Conservation (phyloP, 2,888 invertebrate species). For the Nomada lathburiana region DNA sequence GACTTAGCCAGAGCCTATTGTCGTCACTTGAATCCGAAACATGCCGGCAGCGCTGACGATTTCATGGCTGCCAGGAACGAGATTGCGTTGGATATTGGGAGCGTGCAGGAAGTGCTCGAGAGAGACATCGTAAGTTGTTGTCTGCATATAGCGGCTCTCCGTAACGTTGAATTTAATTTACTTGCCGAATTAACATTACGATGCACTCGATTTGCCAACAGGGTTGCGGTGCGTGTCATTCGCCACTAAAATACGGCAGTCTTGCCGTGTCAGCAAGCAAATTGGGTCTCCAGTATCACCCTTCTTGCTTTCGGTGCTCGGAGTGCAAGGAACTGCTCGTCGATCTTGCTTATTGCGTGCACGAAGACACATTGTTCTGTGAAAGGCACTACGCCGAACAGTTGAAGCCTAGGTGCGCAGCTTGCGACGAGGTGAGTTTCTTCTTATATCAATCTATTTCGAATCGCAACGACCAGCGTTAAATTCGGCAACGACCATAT, state of each 20-base stretch:
- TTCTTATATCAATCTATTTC: neutral
- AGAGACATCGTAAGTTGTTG: conserved; percentile 75
- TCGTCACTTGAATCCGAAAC: conserved; percentile 92
- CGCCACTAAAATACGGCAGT: conserved; percentile 91
- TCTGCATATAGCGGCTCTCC: no score
- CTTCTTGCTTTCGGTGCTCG: conserved; percentile 95
- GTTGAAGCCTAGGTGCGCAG: conserved; percentile 97
- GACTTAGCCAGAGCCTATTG: conserved; percentile 96
- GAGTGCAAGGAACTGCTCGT: conserved; percentile 96
- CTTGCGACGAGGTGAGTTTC: conserved; percentile 97
- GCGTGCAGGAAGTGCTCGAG: conserved; percentile 81
- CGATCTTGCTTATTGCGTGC: conserved; percentile 97
- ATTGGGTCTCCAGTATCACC: conserved; percentile 94
- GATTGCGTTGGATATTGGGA: conserved; percentile 97
- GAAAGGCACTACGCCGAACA: conserved; percentile 98
- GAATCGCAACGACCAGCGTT: neutral
- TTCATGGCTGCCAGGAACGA: conserved; percentile 97
- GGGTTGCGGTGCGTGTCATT: conserved; percentile 94
- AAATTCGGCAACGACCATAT: no score
- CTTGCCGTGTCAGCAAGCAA: conserved; percentile 94
- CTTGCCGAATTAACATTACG: neutral
- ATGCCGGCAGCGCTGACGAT: conserved; percentile 94
- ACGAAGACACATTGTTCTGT: conserved; percentile 95
- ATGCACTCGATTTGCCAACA: conserved; percentile 83
- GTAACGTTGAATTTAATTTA: neutral